These are phyloP conservation scores for Lagorchestes hirsutus DNA, from an alignment of 2,797 vertebrate genomes.

Conservation along the genomic window DNA sequence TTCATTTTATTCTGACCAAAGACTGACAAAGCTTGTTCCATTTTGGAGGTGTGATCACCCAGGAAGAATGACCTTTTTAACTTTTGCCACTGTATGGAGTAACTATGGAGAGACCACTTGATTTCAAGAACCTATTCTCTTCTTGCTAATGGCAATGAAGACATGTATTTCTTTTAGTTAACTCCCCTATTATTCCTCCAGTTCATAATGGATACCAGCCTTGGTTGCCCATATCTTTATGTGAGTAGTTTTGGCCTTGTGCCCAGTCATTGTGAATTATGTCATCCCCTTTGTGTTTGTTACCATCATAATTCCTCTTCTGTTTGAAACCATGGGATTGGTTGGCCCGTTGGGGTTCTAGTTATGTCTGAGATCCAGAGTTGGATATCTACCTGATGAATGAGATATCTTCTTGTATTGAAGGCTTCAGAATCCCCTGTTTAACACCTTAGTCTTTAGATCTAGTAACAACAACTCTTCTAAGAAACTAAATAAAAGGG, in stretches of 20 bases:
- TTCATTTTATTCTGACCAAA: conserved; percentile 93
- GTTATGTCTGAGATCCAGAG: conserved; percentile 88
- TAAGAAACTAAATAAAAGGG: conserved; percentile 89
- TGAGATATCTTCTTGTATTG: conserved; percentile 89
- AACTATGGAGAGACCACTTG: conserved; percentile 92
- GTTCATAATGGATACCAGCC: conserved; percentile 88
- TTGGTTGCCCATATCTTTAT: conserved; percentile 91
- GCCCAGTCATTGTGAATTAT: conserved; percentile 93
- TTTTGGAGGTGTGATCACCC: conserved; percentile 94
- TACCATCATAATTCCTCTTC: conserved; percentile 88
- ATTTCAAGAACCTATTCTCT: conserved; percentile 81
- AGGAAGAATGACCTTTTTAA: conserved; percentile 90
- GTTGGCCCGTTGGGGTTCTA: conserved; percentile 88
- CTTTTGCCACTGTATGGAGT: conserved; percentile 93
- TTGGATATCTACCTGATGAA: conserved; percentile 90
- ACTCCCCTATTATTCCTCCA: background rate
- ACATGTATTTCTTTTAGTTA: conserved; percentile 38
- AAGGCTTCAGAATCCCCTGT: conserved; percentile 94
- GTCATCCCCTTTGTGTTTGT: conserved; percentile 95
- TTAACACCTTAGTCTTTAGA: conserved; percentile 91
- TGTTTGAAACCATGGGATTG: conserved; percentile 90
- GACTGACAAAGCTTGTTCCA: conserved; percentile 92
- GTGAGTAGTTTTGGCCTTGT: conserved; percentile 91
- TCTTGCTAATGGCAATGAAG: background rate
- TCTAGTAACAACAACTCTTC: conserved; percentile 86